Percentiles rank a stretch among this genome's conserved stretches.
These are phyloP conservation scores for Ligdia adustata DNA, from an alignment of 2,888 invertebrate species.

Conservation along the genomic window DNA sequence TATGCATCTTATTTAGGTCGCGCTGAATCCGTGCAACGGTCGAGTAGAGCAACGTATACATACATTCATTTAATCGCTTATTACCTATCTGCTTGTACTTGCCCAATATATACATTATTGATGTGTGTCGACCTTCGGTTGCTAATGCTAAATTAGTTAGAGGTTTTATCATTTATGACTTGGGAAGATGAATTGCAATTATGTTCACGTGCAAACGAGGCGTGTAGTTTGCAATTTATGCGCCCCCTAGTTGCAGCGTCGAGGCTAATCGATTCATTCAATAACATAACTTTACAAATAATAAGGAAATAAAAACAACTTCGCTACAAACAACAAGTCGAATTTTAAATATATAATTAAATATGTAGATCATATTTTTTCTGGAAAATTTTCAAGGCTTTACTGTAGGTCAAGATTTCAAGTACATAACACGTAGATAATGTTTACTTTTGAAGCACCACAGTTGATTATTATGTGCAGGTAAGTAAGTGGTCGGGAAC, in stretches of 20 bases:
- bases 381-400: not conserved
- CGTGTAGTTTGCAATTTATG: constrained; percentile 4
- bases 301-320: not conserved
- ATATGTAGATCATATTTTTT: not conserved
- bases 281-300: not conserved
- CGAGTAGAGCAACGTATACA: constrained; percentile 13
- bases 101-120: constrained; percentile 56
- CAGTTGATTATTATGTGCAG: too few relatives aligned
- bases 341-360: not conserved
- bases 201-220: constrained; percentile 4
- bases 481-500: too few relatives aligned
- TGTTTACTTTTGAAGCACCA: too few relatives aligned
- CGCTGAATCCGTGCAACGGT: constrained; percentile 39
- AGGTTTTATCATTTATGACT: constrained; percentile 42
- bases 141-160: constrained; percentile 54
- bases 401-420: not conserved
- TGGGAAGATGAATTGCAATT: constrained; percentile 25
- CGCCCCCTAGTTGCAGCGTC: not conserved
- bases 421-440: too few relatives aligned
- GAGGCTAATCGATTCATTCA: not conserved
- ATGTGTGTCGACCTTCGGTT: constrained; percentile 58
- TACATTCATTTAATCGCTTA: constrained; percentile 32
- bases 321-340: not conserved
- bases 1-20: constrained; percentile 54
- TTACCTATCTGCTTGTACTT: too few relatives aligned